Evolutionary conservation across 2,797 vertebrate genomes (phyloP), one percentile per base, ranked within the genome.

Genomic region (Euphonia xanthogaster): DNA sequence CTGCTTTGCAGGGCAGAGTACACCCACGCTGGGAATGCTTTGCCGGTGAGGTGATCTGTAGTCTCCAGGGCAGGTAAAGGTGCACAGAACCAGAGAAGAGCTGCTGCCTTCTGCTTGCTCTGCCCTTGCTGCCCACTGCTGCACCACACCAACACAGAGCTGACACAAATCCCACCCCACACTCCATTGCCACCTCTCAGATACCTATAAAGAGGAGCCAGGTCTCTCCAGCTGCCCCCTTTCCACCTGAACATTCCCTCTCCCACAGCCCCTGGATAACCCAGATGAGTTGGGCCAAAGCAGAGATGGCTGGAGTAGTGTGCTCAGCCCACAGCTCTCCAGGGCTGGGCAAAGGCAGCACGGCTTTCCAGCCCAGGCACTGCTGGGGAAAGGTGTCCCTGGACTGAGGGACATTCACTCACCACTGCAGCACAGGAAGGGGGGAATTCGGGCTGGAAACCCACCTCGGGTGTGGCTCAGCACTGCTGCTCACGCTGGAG

Each of bases 351-450:
- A 51, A 44, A 67, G 1, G 5, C 60, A 60, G 4, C n/a, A 7
- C 4, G 0, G 1, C 24, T 27, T 61, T 45, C 23, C 27, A 73
- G 68, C 22, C 35, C 25, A 27, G 2, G 35, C 42, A 2, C 47
- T 37, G 55, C 55, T 10, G 8, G 12, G 21, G 18, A 19, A 72
- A 48, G 24, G 35, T 10, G 37, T 16, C 40, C 44, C 80, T 17
- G 35, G 2, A 47, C 15, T 15, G 27, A 68, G n/a, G 8, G n/a
- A 54, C 3, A 15, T 24, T 62, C 23, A 33, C 90, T 86, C 73
- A 91, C 80, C 10, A 0, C 42, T 24, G 7, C 57, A 62, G 63
- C 0, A 4, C 2, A 25, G 76, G 33, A 76, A 13, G 1, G 0
- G 60, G 20, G 5, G 7, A 39, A 23, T 67, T 66, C 11, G 2